Conservation (phyloP, 2,113 vertebrate species). For the Ancistrus triradiatus region DNA sequence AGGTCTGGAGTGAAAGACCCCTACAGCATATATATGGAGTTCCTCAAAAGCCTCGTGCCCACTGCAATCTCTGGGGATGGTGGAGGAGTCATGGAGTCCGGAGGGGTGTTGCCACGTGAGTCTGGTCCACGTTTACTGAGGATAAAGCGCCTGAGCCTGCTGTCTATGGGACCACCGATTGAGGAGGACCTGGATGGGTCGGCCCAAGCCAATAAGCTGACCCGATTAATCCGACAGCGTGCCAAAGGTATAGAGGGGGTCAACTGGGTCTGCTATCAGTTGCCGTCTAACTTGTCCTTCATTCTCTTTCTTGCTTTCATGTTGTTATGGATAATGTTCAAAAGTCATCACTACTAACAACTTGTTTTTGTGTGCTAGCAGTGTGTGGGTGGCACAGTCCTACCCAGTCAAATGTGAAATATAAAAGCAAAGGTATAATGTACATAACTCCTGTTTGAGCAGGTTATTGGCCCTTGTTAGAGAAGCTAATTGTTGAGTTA, state of each 20-base stretch:
- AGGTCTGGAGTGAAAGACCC: constrained; percentile 15
- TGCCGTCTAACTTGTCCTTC: not conserved
- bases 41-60: constrained; percentile 86
- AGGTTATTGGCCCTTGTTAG: too few species aligned
- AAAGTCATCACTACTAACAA: not conserved
- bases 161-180: constrained; percentile 74
- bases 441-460: too few species aligned
- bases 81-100: constrained; percentile 53
- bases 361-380: too few species aligned
- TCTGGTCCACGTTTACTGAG: constrained; percentile 78
- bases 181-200: constrained; percentile 58
- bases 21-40: constrained; percentile 74
- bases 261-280: too few species aligned
- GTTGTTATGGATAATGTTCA: not conserved
- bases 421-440: too few species aligned
- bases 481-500: too few species aligned
- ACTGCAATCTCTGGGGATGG: constrained; percentile 70
- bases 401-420: too few species aligned
- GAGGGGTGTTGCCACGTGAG: constrained; percentile 56
- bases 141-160: constrained; percentile 75
- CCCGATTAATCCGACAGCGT: constrained; percentile 44
- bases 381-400: too few species aligned
- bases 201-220: constrained; percentile 25
- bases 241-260: constrained; percentile 66
- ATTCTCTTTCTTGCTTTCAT: not conserved